Evolutionary conservation across 1,140 invertebrate genomes (phyloP), one percentile per base, ranked within the genome.

Genomic region (Coenobita brevimanus): DNA sequence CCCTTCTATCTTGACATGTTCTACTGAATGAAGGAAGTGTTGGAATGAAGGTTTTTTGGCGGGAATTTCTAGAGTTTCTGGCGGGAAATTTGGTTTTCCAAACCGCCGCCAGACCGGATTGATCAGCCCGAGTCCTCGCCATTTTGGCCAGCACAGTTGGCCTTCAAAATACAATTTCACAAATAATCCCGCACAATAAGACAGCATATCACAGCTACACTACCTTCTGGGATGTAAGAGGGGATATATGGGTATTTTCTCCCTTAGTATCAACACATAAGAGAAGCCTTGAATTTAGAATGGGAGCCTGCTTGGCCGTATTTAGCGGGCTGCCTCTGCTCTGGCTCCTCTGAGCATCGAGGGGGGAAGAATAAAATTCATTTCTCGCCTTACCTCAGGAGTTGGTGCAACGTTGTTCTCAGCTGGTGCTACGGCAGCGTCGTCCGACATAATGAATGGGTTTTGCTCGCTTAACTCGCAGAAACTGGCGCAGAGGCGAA

Each of bases 21-120:
- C 41, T 1, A n/a, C n/a, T 24, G n/a, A 41, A 43, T n/a, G 30
- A 24, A 33, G 41, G 3, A 38, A 57, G 50, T 46, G 62, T n/a
- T 64, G 6, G 27, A 54, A 46, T 24, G 30, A 87, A 69, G 78
- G 17, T 71, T 36, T 82, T 88, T 88, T 88, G 86, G 86, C 86
- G 86, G 86, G 86, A 88, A 82, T 82, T 60, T 33, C 69, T 64
- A 21, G 4, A 67, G 30, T 69, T 30, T 64, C 57, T 21, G 81
- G 86, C 78, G 78, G 86, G 86, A 79, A 88, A 88, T 81, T 88
- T 88, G 43, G 73, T 78, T 88, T 88, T 88, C 62, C 30, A 88
- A 88, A 82, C 79, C 24, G 50, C 62, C 67, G 54, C 50, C 64
- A 1, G 54, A 50, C 67, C 21, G 86, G 86, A 88, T 88, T 88